These are phyloP conservation scores for Actinia equina DNA, from an alignment of 64 coral and sea anemone species.

Conservation along the genomic window DNA sequence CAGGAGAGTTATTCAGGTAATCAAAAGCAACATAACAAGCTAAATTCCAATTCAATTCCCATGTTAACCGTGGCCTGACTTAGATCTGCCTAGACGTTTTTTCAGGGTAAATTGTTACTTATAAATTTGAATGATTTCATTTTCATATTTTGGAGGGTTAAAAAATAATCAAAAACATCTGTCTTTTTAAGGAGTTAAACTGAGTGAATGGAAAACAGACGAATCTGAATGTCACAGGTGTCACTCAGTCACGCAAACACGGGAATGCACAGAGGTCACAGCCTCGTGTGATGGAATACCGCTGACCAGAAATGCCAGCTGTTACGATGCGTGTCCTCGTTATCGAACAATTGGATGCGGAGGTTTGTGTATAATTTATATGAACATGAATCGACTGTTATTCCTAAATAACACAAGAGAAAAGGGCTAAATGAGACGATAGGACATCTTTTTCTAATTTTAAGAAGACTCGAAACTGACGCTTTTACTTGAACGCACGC, in stretches of 20 bases:
- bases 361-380: not conserved
- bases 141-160: too few relatives aligned
- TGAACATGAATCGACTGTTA: not conserved
- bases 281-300: conserved; percentile 12
- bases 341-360: not conserved
- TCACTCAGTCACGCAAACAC: not conserved
- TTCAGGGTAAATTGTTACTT: not conserved
- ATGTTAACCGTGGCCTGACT: too few relatives aligned
- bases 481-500: too few relatives aligned
- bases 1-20: not conserved
- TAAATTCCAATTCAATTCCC: too few relatives aligned
- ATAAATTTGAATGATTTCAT: not conserved
- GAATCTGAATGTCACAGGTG: not conserved
- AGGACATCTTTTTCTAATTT: too few relatives aligned
- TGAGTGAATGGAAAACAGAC: not conserved
- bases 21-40: not conserved
- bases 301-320: not conserved
- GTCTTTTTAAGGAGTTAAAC: not conserved
- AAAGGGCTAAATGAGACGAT: not conserved
- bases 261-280: not conserved
- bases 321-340: not conserved
- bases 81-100: too few relatives aligned
- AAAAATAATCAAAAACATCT: not conserved
- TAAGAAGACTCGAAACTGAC: too few relatives aligned
- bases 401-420: not conserved